Evolutionary conservation across 2,888 invertebrate genomes (phyloP).

Genomic region (Apodemia mormo): DNA sequence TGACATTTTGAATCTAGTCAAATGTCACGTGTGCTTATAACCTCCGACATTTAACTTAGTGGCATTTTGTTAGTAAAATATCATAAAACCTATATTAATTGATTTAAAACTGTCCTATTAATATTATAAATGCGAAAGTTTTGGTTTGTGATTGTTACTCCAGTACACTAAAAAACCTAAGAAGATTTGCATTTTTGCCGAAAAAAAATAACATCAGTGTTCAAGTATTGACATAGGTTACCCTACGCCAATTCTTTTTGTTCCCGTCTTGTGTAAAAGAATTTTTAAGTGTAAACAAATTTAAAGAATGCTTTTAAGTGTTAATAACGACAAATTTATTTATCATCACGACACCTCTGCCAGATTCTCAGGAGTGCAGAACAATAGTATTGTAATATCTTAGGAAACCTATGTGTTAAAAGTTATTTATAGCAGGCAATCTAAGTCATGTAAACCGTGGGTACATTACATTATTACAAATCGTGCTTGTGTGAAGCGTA

Average conservation of each 20-base stretch:
- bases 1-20: constrained; percentile 76
- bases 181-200: no score
- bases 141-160: neutral
- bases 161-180: no score
- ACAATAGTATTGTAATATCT: neutral
- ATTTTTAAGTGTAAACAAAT: no score
- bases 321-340: neutral
- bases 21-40: constrained; percentile 76
- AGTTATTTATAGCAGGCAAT: neutral
- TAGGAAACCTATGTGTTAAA: neutral
- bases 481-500: neutral
- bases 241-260: no score
- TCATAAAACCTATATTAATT: constrained; percentile 35
- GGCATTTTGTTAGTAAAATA: constrained; percentile 65
- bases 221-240: no score
- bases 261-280: no score
- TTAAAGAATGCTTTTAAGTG: no score
- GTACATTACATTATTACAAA: neutral
- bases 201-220: no score
- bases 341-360: neutral
- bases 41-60: constrained; percentile 73
- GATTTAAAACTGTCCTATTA: neutral
- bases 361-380: neutral
- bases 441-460: constrained; percentile 1
- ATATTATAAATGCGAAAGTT: neutral